Base-by-base conservation (phyloP, 2,888 invertebrate genomes). In the Heliconius aoede region DNA sequence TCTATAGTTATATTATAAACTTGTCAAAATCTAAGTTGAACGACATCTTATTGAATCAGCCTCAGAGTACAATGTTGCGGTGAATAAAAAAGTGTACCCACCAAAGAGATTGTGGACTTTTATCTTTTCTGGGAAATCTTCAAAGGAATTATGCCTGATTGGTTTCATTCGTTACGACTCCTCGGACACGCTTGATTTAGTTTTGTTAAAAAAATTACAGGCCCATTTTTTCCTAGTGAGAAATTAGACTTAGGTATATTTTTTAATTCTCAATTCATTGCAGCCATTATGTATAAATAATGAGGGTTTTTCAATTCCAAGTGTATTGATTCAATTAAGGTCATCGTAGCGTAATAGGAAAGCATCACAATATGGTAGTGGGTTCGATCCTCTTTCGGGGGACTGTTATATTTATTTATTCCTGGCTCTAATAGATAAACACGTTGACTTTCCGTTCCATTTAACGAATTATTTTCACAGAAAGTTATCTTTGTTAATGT, bases 121-220 rank as follows among this genome's bases (percentile, higher is more conserved):
- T 81, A 77, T 81, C 82, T 81, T 81, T 82, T 81, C 79, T 79
- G 74, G 77, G 79, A 79, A 78, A 77, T 79, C 80, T 80, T 79
- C 81, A 79, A 77, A 78, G 82, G 82, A 82, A 84, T 83, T 84
- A 83, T 83, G 82, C 83, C 81, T 82, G 83, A 83, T 83, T 83
- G 83, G 82, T 83, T 82, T 82, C 81, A 82, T 82, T 81, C 81
- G 82, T 80, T 78, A 80, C 78, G 79, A 76, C 72, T 81, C 79
- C 78, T 80, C 73, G 77, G 79, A 79, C 74, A 76, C 74, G 80
- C 79, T 81, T 81, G 74, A 81, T 81, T 81, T 81, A 76, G 80
- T 78, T 81, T 77, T 79, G 78, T 77, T 76, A 77, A 78, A 80
- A 64, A 74, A 79, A 74, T 75, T 78, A 78, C 67, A 74, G 32